Conservation (phyloP, 1,140 invertebrate species). For the Drosophila bocqueti region DNA sequence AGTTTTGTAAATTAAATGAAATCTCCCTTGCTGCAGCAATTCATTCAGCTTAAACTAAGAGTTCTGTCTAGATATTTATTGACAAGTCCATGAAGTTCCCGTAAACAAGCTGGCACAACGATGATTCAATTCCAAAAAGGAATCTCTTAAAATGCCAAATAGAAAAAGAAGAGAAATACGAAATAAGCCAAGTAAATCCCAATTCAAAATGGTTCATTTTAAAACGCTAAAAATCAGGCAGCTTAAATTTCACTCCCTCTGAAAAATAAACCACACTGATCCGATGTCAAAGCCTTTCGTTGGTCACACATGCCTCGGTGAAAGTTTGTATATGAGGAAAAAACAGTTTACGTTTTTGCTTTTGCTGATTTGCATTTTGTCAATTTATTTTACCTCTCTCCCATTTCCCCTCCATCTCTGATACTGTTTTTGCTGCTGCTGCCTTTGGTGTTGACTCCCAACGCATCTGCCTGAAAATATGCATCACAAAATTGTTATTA, state of each 20-base stretch:
- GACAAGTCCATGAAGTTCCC: background rate
- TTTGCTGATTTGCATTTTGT: constrained; percentile 57
- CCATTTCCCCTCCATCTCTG: constrained; percentile 6
- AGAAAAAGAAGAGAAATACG: background rate
- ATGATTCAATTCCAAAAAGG: background rate
- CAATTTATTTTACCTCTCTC: constrained; percentile 41
- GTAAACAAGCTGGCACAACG: background rate
- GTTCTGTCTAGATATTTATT: background rate
- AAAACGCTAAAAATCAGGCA: constrained; percentile 1
- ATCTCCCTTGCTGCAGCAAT: background rate
- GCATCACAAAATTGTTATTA: constrained; percentile 76
- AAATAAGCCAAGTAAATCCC: constrained; percentile 5
- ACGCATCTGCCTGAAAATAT: constrained; percentile 67
- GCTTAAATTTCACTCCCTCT: constrained; percentile 1
- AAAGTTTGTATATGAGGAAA: constrained; percentile 24
- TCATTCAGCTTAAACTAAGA: too few relatives aligned
- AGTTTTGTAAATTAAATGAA: background rate
- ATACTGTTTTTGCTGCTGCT: constrained; percentile 16
- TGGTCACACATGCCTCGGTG: constrained; percentile 11
- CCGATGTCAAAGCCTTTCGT: constrained; percentile 24
- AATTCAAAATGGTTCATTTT: constrained; percentile 3
- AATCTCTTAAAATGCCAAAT: background rate
- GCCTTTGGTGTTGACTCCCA: constrained; percentile 27
- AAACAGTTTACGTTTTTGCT: constrained; percentile 32
- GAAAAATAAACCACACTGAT: constrained; percentile 17